Evolutionary conservation across 2,113 vertebrate species (phyloP).

Genomic region (Centropus unirufus): DNA sequence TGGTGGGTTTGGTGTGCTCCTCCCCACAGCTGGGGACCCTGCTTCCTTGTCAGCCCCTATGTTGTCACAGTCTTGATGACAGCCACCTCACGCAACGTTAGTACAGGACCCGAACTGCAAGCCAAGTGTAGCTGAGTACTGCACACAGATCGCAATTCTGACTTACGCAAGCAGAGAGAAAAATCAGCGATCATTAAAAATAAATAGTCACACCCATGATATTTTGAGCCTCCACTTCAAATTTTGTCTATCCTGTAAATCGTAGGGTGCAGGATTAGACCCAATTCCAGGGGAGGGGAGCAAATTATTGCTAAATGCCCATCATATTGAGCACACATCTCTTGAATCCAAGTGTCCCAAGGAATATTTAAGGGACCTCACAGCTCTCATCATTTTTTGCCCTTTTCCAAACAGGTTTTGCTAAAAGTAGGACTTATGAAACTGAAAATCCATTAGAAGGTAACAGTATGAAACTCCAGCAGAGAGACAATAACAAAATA

Average conservation of each 20-base stretch:
- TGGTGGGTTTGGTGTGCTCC: not conserved
- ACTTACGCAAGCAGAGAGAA: not conserved
- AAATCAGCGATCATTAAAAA: not conserved
- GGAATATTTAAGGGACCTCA: not conserved
- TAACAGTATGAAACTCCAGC: not conserved
- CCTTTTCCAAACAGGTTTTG: not conserved
- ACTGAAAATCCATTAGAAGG: not conserved
- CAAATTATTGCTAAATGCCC: not conserved
- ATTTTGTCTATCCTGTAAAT: not conserved
- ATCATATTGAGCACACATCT: not conserved
- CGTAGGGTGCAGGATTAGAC: not conserved
- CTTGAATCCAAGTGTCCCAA: not conserved
- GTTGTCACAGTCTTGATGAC: not conserved
- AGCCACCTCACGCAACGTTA: not conserved
- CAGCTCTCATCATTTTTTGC: not conserved
- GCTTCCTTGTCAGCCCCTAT: not conserved
- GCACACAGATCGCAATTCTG: not conserved
- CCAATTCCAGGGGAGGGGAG: rapidly evolving
- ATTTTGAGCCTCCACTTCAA: not conserved
- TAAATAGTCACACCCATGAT: not conserved
- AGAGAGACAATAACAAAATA: not conserved
- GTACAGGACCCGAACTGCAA: not conserved
- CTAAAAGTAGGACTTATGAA: not conserved
- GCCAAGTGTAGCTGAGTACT: not conserved
- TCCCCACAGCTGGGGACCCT: not conserved